These are phyloP conservation scores for Drosophila yooni DNA, from an alignment of 2,888 invertebrate species.

Conservation along the genomic window DNA sequence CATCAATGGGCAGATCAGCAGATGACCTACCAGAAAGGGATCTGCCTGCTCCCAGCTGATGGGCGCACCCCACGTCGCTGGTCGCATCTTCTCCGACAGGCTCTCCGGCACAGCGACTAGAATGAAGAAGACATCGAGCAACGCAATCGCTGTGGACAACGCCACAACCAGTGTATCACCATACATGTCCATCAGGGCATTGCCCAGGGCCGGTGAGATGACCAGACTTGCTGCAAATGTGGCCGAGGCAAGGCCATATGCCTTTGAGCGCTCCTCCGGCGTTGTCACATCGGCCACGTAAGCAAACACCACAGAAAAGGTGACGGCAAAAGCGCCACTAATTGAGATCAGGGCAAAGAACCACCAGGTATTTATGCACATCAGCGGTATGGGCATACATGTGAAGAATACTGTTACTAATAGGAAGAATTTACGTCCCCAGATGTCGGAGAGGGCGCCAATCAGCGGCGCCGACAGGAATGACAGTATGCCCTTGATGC, in stretches of 20 bases:
- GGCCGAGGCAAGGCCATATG: slow-evolving; percentile 98
- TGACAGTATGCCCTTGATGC: slow-evolving; percentile 98
- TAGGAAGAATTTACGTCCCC: slow-evolving; percentile 99
- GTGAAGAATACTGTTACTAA: slow-evolving; percentile 99
- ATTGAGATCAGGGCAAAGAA: slow-evolving; percentile 99
- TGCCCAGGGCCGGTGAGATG: slow-evolving; percentile 98
- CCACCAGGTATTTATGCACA: slow-evolving; percentile 99
- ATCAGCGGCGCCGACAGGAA: slow-evolving; percentile 98
- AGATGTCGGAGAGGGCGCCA: slow-evolving; percentile 98
- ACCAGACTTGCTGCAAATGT: slow-evolving; percentile 99
- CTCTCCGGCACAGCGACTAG: slow-evolving; percentile 99
- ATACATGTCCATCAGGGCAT: slow-evolving; percentile 93
- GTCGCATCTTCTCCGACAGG: slow-evolving; percentile 95
- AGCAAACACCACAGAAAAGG: slow-evolving; percentile 99
- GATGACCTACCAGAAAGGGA: slow-evolving; percentile 92
- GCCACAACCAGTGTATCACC: slow-evolving; percentile 95
- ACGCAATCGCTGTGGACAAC: slow-evolving; percentile 97
- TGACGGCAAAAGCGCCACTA: slow-evolving; percentile 99
- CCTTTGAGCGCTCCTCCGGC: slow-evolving; percentile 96
- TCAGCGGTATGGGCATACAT: slow-evolving; percentile 98
- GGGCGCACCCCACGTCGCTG: slow-evolving; percentile 92
- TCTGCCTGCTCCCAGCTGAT: slow-evolving; percentile 99
- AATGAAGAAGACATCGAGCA: slow-evolving; percentile 98
- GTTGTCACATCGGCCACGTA: slow-evolving; percentile 99
- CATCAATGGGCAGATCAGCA: too few species aligned